phyloP scores from a whole-genome alignment of 2,797 vertebrate species.

The Poecilia picta region DNA sequence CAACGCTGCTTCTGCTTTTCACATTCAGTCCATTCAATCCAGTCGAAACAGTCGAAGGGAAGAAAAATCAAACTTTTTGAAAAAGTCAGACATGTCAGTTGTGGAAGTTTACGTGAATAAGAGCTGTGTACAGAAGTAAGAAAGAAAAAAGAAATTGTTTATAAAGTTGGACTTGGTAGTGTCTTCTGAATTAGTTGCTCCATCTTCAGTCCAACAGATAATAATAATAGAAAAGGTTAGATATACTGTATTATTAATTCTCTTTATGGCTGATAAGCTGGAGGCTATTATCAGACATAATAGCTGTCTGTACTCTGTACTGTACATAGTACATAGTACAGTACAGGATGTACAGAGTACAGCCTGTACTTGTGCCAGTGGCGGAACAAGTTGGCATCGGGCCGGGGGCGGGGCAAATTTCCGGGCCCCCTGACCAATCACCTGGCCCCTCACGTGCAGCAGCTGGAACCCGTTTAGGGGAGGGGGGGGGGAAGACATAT shows the following conservation, averaged over 20 bases:
- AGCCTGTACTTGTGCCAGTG: no score
- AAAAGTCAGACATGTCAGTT: not conserved
- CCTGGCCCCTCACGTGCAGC: no score
- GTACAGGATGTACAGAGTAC: no score
- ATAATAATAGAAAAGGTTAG: not conserved
- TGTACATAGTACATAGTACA: not conserved
- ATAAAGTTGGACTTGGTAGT: not conserved
- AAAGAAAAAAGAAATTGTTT: not conserved
- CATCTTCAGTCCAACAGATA: not conserved
- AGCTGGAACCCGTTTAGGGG: no score
- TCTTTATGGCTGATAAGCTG: not conserved
- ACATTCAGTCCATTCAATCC: not conserved
- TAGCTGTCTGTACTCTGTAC: no score
- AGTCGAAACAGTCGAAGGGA: not conserved
- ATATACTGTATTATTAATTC: slow-evolving; percentile 1
- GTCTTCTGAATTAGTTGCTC: not conserved
- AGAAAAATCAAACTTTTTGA: not conserved
- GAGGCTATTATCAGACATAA: no score
- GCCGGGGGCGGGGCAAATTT: no score
- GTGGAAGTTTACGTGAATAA: not conserved
- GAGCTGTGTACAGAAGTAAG: not conserved
- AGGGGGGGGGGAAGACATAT: no score
- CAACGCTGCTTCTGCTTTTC: not conserved
- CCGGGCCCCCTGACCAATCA: no score
- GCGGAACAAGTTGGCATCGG: no score